Percentiles rank a stretch among this genome's conserved stretches.
Conservation (phyloP, 2,113 vertebrate species). For the Psammodynastes pulverulentus region DNA sequence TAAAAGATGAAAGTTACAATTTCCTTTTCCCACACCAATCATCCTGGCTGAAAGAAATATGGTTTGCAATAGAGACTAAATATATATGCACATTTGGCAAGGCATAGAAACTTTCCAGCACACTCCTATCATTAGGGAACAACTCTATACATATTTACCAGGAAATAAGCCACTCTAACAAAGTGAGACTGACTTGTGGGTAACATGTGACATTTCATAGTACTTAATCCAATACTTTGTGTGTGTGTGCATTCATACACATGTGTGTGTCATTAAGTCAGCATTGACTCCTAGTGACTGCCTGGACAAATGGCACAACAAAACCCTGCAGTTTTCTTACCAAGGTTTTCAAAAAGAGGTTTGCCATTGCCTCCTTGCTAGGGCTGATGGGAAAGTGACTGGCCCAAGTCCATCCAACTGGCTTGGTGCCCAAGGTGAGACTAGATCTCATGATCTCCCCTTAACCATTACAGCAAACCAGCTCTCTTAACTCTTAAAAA, state of each 20-base stretch:
- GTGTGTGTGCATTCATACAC: accelerated
- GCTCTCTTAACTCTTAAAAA: neutral
- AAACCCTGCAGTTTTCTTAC: neutral
- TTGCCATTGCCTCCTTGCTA: neutral
- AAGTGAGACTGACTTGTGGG: neutral
- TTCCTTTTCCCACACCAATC: neutral
- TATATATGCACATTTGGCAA: neutral
- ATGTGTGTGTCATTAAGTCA: neutral
- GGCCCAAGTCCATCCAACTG: neutral
- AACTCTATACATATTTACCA: neutral
- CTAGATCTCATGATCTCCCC: neutral
- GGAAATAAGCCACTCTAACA: neutral
- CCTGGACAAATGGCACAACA: neutral
- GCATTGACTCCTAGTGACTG: neutral
- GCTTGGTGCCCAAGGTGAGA: neutral
- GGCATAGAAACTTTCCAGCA: neutral
- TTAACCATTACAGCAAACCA: neutral
- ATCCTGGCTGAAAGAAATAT: neutral
- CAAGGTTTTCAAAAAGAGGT: neutral
- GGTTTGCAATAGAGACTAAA: neutral
- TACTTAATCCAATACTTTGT: neutral
- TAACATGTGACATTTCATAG: neutral
- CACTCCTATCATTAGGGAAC: neutral
- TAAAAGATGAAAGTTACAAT: slow-evolving; percentile 35
- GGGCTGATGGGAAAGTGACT: neutral